These are phyloP conservation scores for Chloroceryle inda DNA, from an alignment of 2,797 vertebrate species.

Conservation along the genomic window DNA sequence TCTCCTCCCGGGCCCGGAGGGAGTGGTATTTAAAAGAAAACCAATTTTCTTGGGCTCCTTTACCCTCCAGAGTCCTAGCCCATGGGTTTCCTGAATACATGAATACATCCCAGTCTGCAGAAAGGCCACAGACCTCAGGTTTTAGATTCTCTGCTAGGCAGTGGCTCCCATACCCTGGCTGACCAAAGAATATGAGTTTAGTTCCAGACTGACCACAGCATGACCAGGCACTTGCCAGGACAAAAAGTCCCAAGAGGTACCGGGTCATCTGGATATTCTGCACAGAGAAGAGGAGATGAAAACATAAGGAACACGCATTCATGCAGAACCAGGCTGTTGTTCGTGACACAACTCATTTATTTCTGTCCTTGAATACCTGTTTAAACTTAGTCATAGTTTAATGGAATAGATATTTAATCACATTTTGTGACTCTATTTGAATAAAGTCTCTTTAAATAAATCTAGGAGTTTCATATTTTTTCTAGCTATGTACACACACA, in stretches of 20 bases:
- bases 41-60: no score
- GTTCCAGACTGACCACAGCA: not conserved
- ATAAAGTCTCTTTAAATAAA: not conserved
- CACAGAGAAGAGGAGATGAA: not conserved
- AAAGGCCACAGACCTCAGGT: not conserved
- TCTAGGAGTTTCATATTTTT: not conserved
- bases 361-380: not conserved
- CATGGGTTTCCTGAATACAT: no score
- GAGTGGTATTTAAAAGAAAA: no score
- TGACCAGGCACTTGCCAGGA: not conserved
- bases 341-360: not conserved
- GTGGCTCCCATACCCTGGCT: not conserved
- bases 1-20: no score
- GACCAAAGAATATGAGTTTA: not conserved
- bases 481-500: not conserved
- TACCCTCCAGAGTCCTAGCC: no score
- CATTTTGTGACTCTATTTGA: not conserved
- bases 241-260: not conserved
- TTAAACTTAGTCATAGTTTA: not conserved
- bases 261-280: not conserved
- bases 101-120: not conserved
- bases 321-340: not conserved
- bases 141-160: not conserved
- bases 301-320: accelerated
- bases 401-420: not conserved